Base-by-base conservation (phyloP, 2,888 invertebrate genomes). In the Dinocampus coccinellae region DNA sequence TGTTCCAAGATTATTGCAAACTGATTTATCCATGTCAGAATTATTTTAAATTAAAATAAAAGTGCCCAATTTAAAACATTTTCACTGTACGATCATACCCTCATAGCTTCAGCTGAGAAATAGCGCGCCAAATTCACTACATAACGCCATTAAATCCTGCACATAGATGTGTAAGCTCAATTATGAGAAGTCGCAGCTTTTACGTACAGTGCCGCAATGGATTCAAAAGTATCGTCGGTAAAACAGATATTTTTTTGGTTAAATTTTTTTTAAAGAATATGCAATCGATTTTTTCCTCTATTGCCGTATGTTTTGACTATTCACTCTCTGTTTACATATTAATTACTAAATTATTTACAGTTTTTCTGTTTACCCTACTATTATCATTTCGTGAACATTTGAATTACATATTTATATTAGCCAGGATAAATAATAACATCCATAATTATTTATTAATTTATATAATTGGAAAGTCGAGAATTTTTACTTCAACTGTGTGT, bases 101-200 rank as follows among this genome's bases (percentile, higher is more conserved):
- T n/a, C n/a, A n/a, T n/a, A n/a, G n/a, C n/a, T n/a, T 13, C 68
- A 68, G 52, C 68, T 68, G 68, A 34, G 58, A 68, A 60, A 52
- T 60, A 1, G 47, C 68, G 42, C 68, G 68, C 60, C 68, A 68
- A 68, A 68, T 20, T 22, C n/a, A 6, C 22, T 16, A 29, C 9
- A 39, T 24, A 22, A 13, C 20, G 11, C 13, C 55, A 26, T 24
- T 2, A 26, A 55, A 10, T 10, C 16, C 47, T 16, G 16, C 16
- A 16, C 47, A 16, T 16, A 47, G 47, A 47, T 47, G 47, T 16
- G 47, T 16, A n/a, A 47, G 6, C 47, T 47, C 6, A 2, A 13
- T 47, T 0, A n/a, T n/a, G 20, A 47, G 7, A 47, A 47, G 13
- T 4, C 33, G 39, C 39, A 13, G 39, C 13, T 39, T 33, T 3